Evolutionary conservation across 1,140 invertebrate species (phyloP).

Genomic region (Scaptomyza montana): DNA sequence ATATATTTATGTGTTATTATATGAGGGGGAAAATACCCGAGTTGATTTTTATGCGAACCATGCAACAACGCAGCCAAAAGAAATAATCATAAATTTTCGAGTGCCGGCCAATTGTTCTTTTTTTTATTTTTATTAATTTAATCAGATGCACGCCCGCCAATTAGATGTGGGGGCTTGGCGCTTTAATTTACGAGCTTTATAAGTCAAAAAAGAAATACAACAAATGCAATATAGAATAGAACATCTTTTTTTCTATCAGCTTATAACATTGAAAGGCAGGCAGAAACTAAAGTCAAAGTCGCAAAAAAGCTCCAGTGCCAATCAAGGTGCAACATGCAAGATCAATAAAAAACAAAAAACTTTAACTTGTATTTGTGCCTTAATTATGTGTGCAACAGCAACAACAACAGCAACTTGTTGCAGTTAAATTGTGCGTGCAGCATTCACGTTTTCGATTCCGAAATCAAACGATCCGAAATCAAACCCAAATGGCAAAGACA

Average conservation of each 20-base stretch:
- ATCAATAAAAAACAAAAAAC: conserved; percentile 36
- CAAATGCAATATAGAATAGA: background rate
- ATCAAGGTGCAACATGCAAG: conserved; percentile 61
- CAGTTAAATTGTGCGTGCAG: conserved; percentile 51
- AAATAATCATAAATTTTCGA: conserved; percentile 50
- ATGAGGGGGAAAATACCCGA: conserved; percentile 28
- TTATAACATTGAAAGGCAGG: conserved; percentile 19
- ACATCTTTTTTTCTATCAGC: background rate
- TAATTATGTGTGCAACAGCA: conserved; percentile 45
- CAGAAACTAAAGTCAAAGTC: conserved; percentile 30
- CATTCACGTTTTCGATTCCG: conserved; percentile 39
- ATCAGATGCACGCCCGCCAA: conserved; percentile 32
- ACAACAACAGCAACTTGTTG: conserved; percentile 50
- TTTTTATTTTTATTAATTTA: background rate
- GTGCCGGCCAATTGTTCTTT: conserved; percentile 39
- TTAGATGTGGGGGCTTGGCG: conserved; percentile 45
- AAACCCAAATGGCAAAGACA: conserved; percentile 41
- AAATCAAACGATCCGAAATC: conserved; percentile 40
- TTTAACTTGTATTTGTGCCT: conserved; percentile 1
- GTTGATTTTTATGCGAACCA: conserved; percentile 55
- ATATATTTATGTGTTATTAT: too few species aligned
- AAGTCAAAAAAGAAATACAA: background rate
- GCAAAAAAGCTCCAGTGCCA: conserved; percentile 37
- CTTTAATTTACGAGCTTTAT: conserved; percentile 41
- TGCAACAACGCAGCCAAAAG: conserved; percentile 14